phyloP scores from a whole-genome alignment of 2,888 invertebrate species.

The Plagodis pulveraria region DNA sequence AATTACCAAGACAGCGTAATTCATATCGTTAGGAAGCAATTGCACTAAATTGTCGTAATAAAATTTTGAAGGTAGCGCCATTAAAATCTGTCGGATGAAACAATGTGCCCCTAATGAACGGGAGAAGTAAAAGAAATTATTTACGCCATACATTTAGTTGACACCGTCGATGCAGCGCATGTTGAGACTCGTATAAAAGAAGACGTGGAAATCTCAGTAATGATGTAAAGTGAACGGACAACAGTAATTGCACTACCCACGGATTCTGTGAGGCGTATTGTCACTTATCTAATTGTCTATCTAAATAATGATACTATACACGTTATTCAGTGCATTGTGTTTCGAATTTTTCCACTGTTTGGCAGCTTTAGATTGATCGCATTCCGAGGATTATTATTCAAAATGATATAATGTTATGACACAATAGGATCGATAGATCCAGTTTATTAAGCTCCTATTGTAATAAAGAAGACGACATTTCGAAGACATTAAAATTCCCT shows the following conservation, averaged over 20 bases:
- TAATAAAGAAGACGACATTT: conserved; percentile 81
- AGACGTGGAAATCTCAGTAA: conserved; percentile 78
- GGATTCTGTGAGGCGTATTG: conserved; percentile 75
- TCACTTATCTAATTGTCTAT: conserved; percentile 70
- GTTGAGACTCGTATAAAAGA: conserved; percentile 70
- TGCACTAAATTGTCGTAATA: conserved; percentile 66
- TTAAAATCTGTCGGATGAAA: conserved; percentile 70
- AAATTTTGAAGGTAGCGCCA: conserved; percentile 69
- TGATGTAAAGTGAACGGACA: conserved; percentile 81
- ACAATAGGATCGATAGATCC: conserved; percentile 68
- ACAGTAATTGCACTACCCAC: conserved; percentile 73
- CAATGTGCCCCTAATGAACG: conserved; percentile 76
- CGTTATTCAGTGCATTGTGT: conserved; percentile 44
- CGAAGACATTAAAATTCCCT: conserved; percentile 81
- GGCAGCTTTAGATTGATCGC: conserved; percentile 37
- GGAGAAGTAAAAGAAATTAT: conserved; percentile 74
- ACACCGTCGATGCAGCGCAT: conserved; percentile 41
- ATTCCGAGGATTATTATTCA: conserved; percentile 54
- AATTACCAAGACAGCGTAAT: conserved; percentile 47
- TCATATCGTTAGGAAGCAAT: conserved; percentile 57
- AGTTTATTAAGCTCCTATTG: conserved; percentile 75
- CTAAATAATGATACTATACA: conserved; percentile 51
- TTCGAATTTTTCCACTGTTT: conserved; percentile 43
- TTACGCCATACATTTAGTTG: conserved; percentile 75
- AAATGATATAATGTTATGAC: conserved; percentile 67